Base-by-base conservation (phyloP, 2,797 vertebrate genomes). In the Furcifer pardalis region DNA sequence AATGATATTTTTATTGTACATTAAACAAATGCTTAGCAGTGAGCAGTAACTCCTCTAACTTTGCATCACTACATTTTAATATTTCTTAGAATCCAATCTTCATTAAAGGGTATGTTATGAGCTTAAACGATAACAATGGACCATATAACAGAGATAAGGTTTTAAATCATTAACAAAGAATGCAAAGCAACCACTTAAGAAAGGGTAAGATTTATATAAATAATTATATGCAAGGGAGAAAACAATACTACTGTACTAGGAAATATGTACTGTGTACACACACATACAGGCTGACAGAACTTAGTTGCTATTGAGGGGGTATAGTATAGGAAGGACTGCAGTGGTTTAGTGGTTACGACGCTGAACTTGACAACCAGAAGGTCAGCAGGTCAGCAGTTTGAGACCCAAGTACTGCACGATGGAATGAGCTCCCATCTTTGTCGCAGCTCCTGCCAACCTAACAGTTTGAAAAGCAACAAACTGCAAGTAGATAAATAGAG, bases 1-100 rank as follows among this genome's bases (percentile, higher is more conserved):
- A 69, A 79, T 44, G 25, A 0, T 83, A 2, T 78, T 78, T 80
- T 86, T 83, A 30, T 63, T 85, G 44, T 46, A 65, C 88, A 25
- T 73, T 86, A 79, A 80, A 74, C 77, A 85, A 80, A 65, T 78
- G 3, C 0, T 52, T 13, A 59, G 23, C 19, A 49, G 66, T 1
- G 2, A 40, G 76, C 27, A 9, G 21, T 40, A 87, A 37, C 19
- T 88, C 82, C 7, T 89, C 10, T 83, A 62, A 46, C 44, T 79
- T 78, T 40, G 32, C 82, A 9, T 27, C 49, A 44, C 37, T 5
- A 2, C 0, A 0, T 44, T 63, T 79, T 37, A 35, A 66, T 75
- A 42, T 9, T 52, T 65, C 0, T 2, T 86, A 35, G 71, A 77
- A 7, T 7, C 27, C 30, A 68, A 30, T 23, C 23, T 37, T 60